These are phyloP conservation scores for Eupithecia tripunctaria DNA, from an alignment of 2,888 invertebrate species.

Conservation along the genomic window DNA sequence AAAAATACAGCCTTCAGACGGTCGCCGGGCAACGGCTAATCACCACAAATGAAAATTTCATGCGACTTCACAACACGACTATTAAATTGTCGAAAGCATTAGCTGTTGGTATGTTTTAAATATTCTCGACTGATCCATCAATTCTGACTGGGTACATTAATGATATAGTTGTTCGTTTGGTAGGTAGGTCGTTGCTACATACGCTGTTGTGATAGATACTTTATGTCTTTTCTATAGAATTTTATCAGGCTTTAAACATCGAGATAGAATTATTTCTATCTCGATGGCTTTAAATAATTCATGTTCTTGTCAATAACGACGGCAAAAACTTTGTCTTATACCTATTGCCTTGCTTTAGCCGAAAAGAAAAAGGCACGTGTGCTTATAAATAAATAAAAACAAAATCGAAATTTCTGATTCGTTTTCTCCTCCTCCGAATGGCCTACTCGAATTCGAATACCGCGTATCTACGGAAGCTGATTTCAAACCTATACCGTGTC, in stretches of 20 bases:
- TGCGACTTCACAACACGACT: constrained; percentile 54
- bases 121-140: constrained; percentile 14
- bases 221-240: neutral
- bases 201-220: constrained; percentile 3
- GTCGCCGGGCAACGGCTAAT: constrained; percentile 78
- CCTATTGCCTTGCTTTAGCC: neutral
- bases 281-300: neutral
- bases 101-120: constrained; percentile 24
- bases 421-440: too few relatives aligned
- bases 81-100: constrained; percentile 42
- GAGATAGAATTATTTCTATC: too few relatives aligned
- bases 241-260: neutral
- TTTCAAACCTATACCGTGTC: too few relatives aligned
- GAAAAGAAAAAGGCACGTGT: neutral
- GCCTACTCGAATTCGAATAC: too few relatives aligned
- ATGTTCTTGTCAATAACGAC: neutral
- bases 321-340: neutral
- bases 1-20: constrained; percentile 73
- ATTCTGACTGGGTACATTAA: neutral
- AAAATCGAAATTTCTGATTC: too few relatives aligned
- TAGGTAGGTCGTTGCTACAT: neutral
- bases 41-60: constrained; percentile 79
- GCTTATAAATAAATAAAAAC: too few relatives aligned
- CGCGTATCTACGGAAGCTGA: too few relatives aligned
- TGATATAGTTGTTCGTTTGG: neutral